phyloP scores from a whole-genome alignment of 2,888 invertebrate genomes.

The Rhagium mordax region DNA sequence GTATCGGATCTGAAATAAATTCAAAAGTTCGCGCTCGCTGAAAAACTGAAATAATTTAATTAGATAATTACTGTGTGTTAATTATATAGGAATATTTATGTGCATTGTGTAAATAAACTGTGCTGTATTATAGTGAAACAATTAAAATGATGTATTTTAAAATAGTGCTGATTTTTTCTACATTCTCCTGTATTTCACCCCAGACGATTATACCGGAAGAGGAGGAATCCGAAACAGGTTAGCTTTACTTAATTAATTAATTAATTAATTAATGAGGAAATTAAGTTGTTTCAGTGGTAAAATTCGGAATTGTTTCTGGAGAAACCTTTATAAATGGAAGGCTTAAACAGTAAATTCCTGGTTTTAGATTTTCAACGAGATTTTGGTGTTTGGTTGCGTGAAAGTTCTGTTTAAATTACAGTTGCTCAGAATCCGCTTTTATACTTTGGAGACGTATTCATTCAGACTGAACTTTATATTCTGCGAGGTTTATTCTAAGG shows the following conservation, averaged over 20 bases:
- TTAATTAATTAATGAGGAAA: conserved; percentile 10
- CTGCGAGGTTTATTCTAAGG: conserved; percentile 8
- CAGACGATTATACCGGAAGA: conserved; percentile 61
- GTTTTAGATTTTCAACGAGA: conserved; percentile 46
- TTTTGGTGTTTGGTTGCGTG: conserved; percentile 43
- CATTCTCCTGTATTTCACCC: conserved; percentile 46
- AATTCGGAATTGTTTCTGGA: neutral
- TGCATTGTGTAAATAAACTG: conserved; percentile 26
- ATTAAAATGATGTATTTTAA: conserved; percentile 35
- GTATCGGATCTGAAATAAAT: conserved; percentile 20
- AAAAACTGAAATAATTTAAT: conserved; percentile 17
- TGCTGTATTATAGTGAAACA: conserved; percentile 20
- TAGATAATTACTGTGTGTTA: conserved; percentile 18
- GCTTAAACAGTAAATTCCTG: conserved; percentile 27
- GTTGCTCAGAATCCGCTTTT: conserved; percentile 36
- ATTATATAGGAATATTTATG: conserved; percentile 15
- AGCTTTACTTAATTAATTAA: conserved; percentile 29
- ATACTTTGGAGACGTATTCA: conserved; percentile 22
- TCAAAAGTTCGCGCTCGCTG: conserved; percentile 20
- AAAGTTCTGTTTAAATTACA: conserved; percentile 43
- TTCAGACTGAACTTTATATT: conserved; percentile 22
- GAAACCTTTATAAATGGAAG: conserved; percentile 25
- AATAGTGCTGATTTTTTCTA: conserved; percentile 46
- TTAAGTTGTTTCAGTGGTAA: conserved; percentile 14
- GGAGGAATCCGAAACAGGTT: conserved; percentile 59